Base-by-base conservation (phyloP, 1,140 invertebrate genomes). In the Colletes latitarsis region DNA sequence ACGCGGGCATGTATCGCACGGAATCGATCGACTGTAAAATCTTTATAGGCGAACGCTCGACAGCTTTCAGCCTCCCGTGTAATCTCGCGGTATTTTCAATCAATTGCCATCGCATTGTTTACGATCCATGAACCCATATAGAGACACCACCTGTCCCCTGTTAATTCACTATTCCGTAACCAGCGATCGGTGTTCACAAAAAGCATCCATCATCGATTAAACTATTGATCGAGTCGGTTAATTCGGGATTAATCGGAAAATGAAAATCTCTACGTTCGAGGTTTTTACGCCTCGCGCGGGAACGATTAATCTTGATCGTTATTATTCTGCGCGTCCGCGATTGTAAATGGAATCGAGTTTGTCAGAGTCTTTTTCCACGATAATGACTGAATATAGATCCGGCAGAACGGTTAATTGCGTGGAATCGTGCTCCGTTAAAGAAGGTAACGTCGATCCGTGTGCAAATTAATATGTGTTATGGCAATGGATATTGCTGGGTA, bases 101-200 rank as follows among this genome's bases (percentile, higher is more conserved):
- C 89, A 89, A 89, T 89, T 82, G 80, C 77, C 71, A 73, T 71
- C 82, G 79, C 81, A 89, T 89, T 88, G 87, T 88, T 89, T 89
- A 82, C 78, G 73, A 81, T 86, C 66, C 75, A 55, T 68, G 30
- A 60, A 69, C 73, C 52, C 52, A 21, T 41, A 58, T 8, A 8
- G 17, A 49, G n/a, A 63, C 30, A 14, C 53, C n/a, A 3, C 17
- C 46, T 19, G 14, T 1, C 15, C 46, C 43, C 17, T 55, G 62
- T 57, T 62, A 17, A 30, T 49, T 46, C 21, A 8, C 55, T 41
- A 14, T 46, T 64, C 19, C 53, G 19, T 49, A 73, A 58, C 71
- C 19, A 30, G 19, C n/a, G 57, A 55, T 67, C 43, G 41, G 4
- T 19, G 60, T 80, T 58, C 58, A 30, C 6, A 46, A 52, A 62